These are phyloP conservation scores for Dromiciops gliroides DNA, from an alignment of 2,113 vertebrate species.

Conservation along the genomic window DNA sequence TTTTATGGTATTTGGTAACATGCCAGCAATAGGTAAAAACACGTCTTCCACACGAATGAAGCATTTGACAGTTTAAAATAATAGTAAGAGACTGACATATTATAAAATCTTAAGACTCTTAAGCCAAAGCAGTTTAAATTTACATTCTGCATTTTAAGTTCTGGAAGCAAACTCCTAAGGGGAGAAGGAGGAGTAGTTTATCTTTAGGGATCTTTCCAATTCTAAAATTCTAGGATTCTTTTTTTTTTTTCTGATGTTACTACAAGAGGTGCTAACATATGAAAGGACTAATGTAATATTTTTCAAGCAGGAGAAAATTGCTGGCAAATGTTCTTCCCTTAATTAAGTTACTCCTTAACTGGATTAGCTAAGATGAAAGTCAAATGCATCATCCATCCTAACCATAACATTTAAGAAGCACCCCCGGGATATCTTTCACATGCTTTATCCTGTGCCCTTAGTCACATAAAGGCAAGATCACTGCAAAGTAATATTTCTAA, in stretches of 20 bases:
- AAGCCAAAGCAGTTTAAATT: constrained; percentile 39
- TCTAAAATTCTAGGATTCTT: not conserved
- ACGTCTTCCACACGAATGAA: not conserved
- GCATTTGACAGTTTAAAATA: not conserved
- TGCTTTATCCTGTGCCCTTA: not conserved
- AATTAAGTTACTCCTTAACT: constrained; percentile 64
- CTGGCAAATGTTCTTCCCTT: constrained; percentile 57
- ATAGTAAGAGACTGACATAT: not conserved
- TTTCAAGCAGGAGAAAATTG: constrained; percentile 45
- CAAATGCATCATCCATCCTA: constrained; percentile 19
- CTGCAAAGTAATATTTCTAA: not conserved
- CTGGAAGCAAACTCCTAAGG: not conserved
- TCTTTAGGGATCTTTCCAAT: constrained; percentile 12
- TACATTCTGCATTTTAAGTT: not conserved
- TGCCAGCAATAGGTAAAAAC: not conserved
- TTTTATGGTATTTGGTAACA: constrained; percentile 19
- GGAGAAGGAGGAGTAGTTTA: not conserved
- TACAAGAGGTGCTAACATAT: constrained; percentile 46
- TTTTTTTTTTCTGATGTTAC: not conserved
- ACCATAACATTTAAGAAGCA: constrained; percentile 48
- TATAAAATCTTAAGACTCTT: constrained; percentile 26
- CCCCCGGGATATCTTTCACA: not conserved
- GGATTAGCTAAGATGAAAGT: constrained; percentile 49
- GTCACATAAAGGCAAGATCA: not conserved
- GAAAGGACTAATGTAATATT: constrained; percentile 47